Percentiles rank a stretch among this genome's conserved stretches.
phyloP scores from a whole-genome alignment of 2,797 vertebrate species.

The Tapirus indicus region DNA sequence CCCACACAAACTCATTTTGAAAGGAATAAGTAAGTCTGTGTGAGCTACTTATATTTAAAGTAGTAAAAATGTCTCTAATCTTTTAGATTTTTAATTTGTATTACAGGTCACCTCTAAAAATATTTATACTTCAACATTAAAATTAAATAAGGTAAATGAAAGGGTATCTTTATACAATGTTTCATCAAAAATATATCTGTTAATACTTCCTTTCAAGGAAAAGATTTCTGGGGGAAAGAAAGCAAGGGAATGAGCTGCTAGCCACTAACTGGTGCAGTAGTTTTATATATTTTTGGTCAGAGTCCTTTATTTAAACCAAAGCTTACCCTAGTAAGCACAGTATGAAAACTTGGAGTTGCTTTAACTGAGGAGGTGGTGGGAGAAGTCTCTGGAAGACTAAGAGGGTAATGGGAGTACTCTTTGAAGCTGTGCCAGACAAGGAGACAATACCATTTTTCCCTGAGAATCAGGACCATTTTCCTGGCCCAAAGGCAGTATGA shows the following conservation, averaged over 20 bases:
- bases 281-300: neutral
- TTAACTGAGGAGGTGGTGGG: neutral
- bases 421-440: neutral
- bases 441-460: neutral
- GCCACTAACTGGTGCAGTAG: neutral
- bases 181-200: neutral
- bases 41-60: neutral
- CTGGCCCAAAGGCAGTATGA: neutral
- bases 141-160: conserved; percentile 53
- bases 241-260: neutral
- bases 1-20: neutral
- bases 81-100: conserved; percentile 32
- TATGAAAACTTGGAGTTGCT: neutral
- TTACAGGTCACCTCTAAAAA: neutral
- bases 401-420: neutral
- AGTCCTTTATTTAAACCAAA: conserved; percentile 1
- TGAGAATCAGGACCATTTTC: neutral
- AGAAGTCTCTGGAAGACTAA: neutral
- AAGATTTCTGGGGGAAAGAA: neutral
- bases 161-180: neutral
- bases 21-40: neutral
- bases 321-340: neutral
- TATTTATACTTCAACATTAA: conserved; percentile 10
- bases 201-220: neutral
- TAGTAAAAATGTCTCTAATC: neutral